A percentile compares a stretch with the other conserved stretches of the same genome.
Evolutionary conservation across 2,888 invertebrate species (phyloP).

Genomic region (Drosophila vallismaia): DNA sequence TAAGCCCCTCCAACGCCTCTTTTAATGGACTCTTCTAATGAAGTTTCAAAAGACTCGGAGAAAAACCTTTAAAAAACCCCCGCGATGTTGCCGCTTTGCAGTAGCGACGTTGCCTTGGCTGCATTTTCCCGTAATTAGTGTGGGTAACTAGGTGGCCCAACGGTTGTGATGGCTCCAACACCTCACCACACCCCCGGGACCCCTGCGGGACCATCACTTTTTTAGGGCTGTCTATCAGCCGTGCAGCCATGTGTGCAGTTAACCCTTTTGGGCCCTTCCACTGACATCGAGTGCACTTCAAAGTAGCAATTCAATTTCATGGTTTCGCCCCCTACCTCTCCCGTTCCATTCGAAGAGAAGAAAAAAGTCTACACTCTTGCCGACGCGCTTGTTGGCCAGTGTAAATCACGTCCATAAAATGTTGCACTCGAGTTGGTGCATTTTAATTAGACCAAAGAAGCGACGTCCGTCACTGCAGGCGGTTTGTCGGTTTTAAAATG

Average conservation of each 20-base stretch:
- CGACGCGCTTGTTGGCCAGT: slow-evolving; percentile 14
- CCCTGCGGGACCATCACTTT: background rate
- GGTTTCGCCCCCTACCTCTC: slow-evolving; percentile 55
- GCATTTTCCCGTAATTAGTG: slow-evolving; percentile 70
- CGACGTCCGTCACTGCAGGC: slow-evolving; percentile 18
- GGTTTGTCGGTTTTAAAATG: slow-evolving; percentile 23
- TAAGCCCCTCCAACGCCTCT: background rate
- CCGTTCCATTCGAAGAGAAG: background rate
- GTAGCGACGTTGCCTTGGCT: slow-evolving; percentile 57
- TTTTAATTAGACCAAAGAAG: slow-evolving; percentile 44
- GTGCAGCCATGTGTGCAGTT: slow-evolving; percentile 76
- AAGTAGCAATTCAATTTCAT: slow-evolving; percentile 81
- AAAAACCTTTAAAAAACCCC: background rate
- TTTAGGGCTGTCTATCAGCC: slow-evolving; percentile 62
- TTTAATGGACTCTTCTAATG: slow-evolving; percentile 23
- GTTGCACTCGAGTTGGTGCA: slow-evolving; percentile 63
- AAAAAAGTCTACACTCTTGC: slow-evolving; percentile 8
- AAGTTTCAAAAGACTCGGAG: slow-evolving; percentile 15
- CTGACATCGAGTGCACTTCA: slow-evolving; percentile 78
- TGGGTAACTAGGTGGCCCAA: slow-evolving; percentile 70
- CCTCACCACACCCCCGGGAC: slow-evolving; percentile 8
- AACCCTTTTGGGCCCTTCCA: slow-evolving; percentile 50
- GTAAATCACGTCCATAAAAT: slow-evolving; percentile 72
- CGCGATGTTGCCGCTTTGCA: slow-evolving; percentile 26
- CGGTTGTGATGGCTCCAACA: slow-evolving; percentile 45